Evolutionary conservation across 37 sponge, comb jelly and placozoan species (phyloP), one percentile per base, ranked within the genome.

Genomic region (Hormiphora californensis): DNA sequence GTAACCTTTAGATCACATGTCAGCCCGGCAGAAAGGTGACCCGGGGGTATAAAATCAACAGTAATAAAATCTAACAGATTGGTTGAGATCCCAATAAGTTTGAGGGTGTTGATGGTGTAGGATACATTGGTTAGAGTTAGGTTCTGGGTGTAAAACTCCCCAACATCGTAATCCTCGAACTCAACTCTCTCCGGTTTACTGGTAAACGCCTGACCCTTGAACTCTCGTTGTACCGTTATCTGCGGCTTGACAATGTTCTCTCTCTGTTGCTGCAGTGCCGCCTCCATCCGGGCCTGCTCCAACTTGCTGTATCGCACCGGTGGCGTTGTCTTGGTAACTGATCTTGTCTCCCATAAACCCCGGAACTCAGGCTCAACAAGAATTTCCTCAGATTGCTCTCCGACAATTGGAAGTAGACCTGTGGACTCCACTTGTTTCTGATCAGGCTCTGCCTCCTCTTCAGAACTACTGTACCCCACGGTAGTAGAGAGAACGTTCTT

Each of bases 91-190:
- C 93, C 94, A 25, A 91, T 54, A 54, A 96, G 78, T 61, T 88
- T 90, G 90, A 91, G 90, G 54, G 89, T 81, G 87, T 92, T 96
- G 88, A 94, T 73, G 4, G 91, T 92, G 89, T 96, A 96, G 43
- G 97, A 94, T 21, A 96, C 92, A 55, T 96, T 96, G 54, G 97
- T 96, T 30, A 96, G 92, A 39, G 88, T 87, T 0, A 94, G 86
- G 22, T 54, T 63, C 62, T 68, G 87, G 43, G 63, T 63, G 63
- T 91, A 90, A n/a, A 17, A 41, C 38, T 88, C 85, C 23, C 92
- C 92, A 19, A 92, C 89, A 8, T 89, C 90, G 86, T 94, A 96
- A 49, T 96, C 97, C 68, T 87, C 89, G 55, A 95, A 95, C 22
- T 88, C 87, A 32, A 93, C 63, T 73, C 54, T 92, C 54, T 89